These are phyloP conservation scores for Cebidichthys violaceus DNA, from an alignment of 2,113 vertebrate genomes.

Conservation along the genomic window DNA sequence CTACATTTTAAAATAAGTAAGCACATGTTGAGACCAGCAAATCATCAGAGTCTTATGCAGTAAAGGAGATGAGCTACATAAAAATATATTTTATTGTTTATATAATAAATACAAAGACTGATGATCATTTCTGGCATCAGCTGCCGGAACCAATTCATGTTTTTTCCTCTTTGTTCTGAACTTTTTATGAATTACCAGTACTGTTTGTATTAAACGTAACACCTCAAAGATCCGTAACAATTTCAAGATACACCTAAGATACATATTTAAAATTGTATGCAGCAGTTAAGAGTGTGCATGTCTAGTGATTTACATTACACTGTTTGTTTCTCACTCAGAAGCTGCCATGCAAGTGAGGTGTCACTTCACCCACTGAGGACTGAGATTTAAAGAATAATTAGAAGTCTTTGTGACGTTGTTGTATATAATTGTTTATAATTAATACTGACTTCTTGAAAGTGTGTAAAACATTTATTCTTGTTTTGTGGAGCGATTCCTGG, in stretches of 20 bases:
- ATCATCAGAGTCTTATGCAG: background rate
- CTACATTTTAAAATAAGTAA: background rate
- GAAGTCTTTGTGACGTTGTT: background rate
- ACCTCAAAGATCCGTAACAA: background rate
- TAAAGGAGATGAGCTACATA: background rate
- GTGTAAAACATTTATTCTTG: background rate
- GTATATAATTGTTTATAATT: background rate
- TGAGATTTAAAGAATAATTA: background rate
- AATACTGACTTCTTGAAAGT: background rate
- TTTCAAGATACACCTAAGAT: background rate
- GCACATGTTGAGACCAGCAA: background rate
- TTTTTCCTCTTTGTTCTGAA: background rate
- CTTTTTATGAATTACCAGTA: background rate
- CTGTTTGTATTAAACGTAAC: background rate
- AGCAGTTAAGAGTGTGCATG: background rate
- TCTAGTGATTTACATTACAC: background rate
- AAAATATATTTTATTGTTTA: background rate
- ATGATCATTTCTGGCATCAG: background rate
- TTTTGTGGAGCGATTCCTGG: background rate
- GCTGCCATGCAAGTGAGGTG: background rate
- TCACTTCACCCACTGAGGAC: background rate
- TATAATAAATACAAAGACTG: background rate
- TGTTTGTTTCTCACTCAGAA: conserved; percentile 28
- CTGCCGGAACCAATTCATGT: background rate
- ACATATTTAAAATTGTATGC: background rate